Evolutionary conservation across 2,888 invertebrate genomes (phyloP).

Genomic region (Ochropleura leucogaster): DNA sequence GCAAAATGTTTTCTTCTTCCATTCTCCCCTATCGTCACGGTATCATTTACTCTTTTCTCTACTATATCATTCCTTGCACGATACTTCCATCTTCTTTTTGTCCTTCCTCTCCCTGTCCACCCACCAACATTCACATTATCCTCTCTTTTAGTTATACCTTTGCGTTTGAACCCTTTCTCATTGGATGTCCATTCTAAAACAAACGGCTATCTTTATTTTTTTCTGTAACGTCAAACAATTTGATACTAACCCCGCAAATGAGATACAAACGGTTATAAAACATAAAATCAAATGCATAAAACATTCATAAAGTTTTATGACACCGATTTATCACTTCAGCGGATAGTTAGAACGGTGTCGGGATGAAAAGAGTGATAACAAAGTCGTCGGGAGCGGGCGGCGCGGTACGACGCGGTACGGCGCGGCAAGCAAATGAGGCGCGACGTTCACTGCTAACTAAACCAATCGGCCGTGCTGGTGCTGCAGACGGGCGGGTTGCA

Average conservation of each 20-base stretch:
- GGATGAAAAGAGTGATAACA: slow-evolving; percentile 88
- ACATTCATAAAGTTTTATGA: slow-evolving; percentile 73
- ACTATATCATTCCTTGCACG: too few species aligned
- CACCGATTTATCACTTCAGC: slow-evolving; percentile 83
- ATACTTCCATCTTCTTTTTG: too few species aligned
- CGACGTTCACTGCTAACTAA: slow-evolving; percentile 90
- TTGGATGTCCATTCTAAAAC: too few species aligned
- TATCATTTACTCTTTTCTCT: too few species aligned
- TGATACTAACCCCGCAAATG: slow-evolving; percentile 43
- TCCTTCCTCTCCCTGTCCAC: too few species aligned
- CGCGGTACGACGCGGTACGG: slow-evolving; percentile 72
- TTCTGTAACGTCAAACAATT: not conserved
- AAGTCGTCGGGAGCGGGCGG: slow-evolving; percentile 73
- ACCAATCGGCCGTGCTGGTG: slow-evolving; percentile 84
- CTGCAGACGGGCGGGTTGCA: slow-evolving; percentile 74
- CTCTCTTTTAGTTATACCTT: too few species aligned
- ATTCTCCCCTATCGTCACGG: too few species aligned
- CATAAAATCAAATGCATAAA: slow-evolving; percentile 64
- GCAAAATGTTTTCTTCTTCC: too few species aligned
- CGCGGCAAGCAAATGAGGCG: slow-evolving; percentile 89
- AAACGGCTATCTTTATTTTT: too few species aligned
- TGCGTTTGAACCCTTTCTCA: too few species aligned
- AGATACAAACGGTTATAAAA: slow-evolving; percentile 54
- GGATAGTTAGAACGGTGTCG: slow-evolving; percentile 84
- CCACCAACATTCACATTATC: too few species aligned